Evolutionary conservation across 2,888 invertebrate genomes (phyloP), one percentile per base, ranked within the genome.

Genomic region (Eledona agricola): DNA sequence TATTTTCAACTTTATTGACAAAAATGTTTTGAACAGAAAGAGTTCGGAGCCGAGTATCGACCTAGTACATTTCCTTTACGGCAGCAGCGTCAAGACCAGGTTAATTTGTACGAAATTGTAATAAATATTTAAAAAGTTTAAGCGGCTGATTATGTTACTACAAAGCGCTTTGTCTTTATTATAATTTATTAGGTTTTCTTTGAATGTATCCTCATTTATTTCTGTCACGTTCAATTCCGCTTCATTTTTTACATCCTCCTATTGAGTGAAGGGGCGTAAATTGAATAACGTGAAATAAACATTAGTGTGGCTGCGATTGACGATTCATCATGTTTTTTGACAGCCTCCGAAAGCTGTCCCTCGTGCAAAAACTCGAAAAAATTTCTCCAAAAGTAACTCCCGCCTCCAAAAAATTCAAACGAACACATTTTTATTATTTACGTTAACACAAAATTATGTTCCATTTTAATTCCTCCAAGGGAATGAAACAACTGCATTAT

Each of bases 1-100:
- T 16, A 29, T 31, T 31, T 42, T 13, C 42, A 29, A 29, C 42
- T 29, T 40, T 40, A 38, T 25, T 26, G 38, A 38, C 35, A 22
- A 25, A 38, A 12, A n/a, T 34, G 34, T 34, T 34, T 31, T 31
- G 12, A 32, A 32, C 19, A 19, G 5, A 19, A 19, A 19, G n/a
- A n/a, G n/a, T n/a, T 19, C 19, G 19, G 5, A 19, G 19, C 5
- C 5, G 19, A 19, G 19, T 19, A 19, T 4, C 19, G 4, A 19
- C 19, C n/a, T n/a, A n/a, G n/a, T n/a, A n/a, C n/a, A n/a, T n/a
- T n/a, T n/a, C n/a, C n/a, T n/a, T n/a, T n/a, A n/a, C n/a, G n/a
- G n/a, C n/a, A n/a, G n/a, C n/a, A n/a, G n/a, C n/a, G n/a, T n/a
- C n/a, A n/a, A n/a, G n/a, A n/a, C n/a, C n/a, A n/a, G n/a, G n/a